A percentile compares a stretch with the other conserved stretches of the same genome.
Conservation (phyloP, 2,888 invertebrate species). For the Ferrisia virgata region DNA sequence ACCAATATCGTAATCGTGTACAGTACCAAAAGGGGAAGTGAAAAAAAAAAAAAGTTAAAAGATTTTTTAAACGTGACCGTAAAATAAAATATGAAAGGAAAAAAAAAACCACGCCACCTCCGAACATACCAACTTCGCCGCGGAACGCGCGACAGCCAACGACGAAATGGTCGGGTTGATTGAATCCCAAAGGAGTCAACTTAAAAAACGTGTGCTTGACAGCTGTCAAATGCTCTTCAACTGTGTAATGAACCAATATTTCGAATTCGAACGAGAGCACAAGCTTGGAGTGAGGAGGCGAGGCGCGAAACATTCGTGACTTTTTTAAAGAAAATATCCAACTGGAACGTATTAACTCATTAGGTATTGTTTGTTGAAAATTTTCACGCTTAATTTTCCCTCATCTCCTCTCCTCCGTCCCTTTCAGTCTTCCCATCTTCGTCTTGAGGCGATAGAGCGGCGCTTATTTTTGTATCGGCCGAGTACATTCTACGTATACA, state of each 20-base stretch:
- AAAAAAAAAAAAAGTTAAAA: slow-evolving; percentile 33
- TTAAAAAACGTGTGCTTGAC: slow-evolving; percentile 43
- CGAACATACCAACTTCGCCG: neutral
- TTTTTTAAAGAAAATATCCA: slow-evolving; percentile 3
- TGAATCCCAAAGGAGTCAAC: slow-evolving; percentile 44
- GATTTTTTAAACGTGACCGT: slow-evolving; percentile 43
- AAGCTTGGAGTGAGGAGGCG: too few species aligned
- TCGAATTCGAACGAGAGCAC: slow-evolving; percentile 42
- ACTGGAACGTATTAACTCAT: slow-evolving; percentile 38
- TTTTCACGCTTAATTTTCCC: slow-evolving; percentile 33
- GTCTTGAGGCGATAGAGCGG: too few species aligned
- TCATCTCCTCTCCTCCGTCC: too few species aligned
- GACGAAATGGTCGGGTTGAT: slow-evolving; percentile 42
- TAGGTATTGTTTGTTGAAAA: slow-evolving; percentile 31
- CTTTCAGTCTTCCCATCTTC: neutral
- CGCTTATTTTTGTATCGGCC: neutral
- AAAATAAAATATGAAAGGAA: neutral
- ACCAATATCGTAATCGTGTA: neutral
- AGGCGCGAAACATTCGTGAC: slow-evolving; percentile 36
- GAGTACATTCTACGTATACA: neutral
- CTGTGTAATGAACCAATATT: slow-evolving; percentile 44
- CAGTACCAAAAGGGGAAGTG: slow-evolving; percentile 13
- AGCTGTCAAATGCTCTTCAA: slow-evolving; percentile 45
- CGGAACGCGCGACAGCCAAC: neutral
- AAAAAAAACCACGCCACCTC: too few species aligned